Evolutionary conservation across 2,113 vertebrate species (phyloP).

Genomic region (Salvelinus alpinus): DNA sequence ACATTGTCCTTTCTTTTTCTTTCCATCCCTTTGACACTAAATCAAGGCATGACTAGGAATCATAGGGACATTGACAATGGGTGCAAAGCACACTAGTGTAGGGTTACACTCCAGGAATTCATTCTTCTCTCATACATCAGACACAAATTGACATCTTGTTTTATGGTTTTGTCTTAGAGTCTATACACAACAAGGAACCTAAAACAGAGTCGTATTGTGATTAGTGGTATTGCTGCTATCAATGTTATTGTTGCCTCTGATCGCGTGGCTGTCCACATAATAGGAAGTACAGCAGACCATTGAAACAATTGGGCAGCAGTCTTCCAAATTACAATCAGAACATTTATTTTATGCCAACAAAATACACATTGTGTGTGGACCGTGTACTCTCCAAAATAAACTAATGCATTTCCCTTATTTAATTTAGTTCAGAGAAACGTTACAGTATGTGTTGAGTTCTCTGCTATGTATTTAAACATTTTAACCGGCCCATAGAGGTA

Average conservation of each 20-base stretch:
- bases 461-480: background rate
- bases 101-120: no score
- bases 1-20: slow-evolving; percentile 18
- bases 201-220: no score
- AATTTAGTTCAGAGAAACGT: no score
- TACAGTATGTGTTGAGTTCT: background rate
- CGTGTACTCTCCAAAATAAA: background rate
- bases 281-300: no score
- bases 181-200: no score
- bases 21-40: slow-evolving; percentile 19
- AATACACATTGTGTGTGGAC: background rate
- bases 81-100: background rate
- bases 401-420: background rate
- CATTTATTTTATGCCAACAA: background rate
- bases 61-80: background rate
- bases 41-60: background rate
- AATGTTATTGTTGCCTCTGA: no score
- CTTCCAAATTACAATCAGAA: background rate
- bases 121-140: no score
- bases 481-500: background rate
- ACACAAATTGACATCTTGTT: no score
- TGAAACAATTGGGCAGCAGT: background rate
- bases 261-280: no score
- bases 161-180: no score
- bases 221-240: no score